phyloP scores from a whole-genome alignment of 2,797 vertebrate genomes.

The Amniataba percoides region DNA sequence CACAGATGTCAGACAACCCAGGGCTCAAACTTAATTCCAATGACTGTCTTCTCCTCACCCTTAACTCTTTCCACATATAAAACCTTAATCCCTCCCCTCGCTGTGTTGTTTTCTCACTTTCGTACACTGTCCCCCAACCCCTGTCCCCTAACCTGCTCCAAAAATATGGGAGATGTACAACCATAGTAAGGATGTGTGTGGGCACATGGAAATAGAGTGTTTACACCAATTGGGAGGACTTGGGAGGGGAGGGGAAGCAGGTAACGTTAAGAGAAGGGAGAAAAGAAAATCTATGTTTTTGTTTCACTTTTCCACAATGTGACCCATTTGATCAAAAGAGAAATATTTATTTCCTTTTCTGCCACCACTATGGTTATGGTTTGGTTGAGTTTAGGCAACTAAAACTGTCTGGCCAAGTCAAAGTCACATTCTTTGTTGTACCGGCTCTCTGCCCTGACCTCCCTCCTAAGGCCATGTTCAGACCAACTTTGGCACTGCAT shows the following conservation, averaged over 20 bases:
- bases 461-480: too few relatives aligned
- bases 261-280: background rate
- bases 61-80: constrained; percentile 70
- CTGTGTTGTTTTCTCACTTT: constrained; percentile 19
- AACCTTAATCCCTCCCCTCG: constrained; percentile 9
- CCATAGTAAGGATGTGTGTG: constrained; percentile 80
- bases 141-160: constrained; percentile 62
- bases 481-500: too few relatives aligned
- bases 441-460: too few relatives aligned
- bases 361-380: background rate
- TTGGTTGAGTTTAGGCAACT: background rate
- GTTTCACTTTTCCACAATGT: background rate
- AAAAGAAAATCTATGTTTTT: too few relatives aligned
- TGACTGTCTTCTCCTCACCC: constrained; percentile 59
- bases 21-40: constrained; percentile 87
- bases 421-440: background rate
- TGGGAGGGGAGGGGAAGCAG: background rate
- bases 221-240: constrained; percentile 70
- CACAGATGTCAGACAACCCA: constrained; percentile 82
- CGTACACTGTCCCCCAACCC: background rate
- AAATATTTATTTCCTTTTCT: background rate
- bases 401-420: background rate
- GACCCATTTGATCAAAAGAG: background rate
- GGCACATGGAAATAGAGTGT: constrained; percentile 78
- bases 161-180: constrained; percentile 84